Evolutionary conservation across 2,888 invertebrate species (phyloP), one percentile per base, ranked within the genome.

Genomic region (Emesis russula): DNA sequence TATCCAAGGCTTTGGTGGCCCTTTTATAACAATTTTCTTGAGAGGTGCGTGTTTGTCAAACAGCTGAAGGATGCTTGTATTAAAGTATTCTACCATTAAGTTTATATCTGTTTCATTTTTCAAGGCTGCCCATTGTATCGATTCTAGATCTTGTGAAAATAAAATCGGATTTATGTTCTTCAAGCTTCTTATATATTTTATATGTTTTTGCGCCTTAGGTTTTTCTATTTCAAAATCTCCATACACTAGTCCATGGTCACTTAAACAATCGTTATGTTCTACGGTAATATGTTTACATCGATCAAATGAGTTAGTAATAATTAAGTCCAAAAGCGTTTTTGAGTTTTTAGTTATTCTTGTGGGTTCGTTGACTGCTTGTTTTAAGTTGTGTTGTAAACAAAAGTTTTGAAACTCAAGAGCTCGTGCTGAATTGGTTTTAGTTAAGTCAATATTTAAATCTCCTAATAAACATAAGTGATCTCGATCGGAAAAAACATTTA

Each of bases 381-480:
- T 58, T 4, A 87, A 11, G 41, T 83, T 83, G 25, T 84, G 83
- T 18, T 88, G 83, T 31, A 68, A 11, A 6, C 76, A 79, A 63
- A 85, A 86, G 1, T 58, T 7, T 0, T 31, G 4, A 15, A 90
- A 68, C 25, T 90, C 77, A 7, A 33, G 70, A 3, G 83, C 58
- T 18, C 70, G n/a, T 9, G 11, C 6, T 0, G 58, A 38, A 2
- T 74, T 25, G 1, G 25, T 71, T 9, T 74, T 74, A 1, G 66
- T 9, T 33, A 91, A 31, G 31, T 91, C 83, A 13, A 91, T 81
- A 83, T 93, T 93, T 13, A 89, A 68, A 41, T 93, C 91, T 11
- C 83, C 83, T 4, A 90, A 13, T 2, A 92, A 11, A 82, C 73
- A 88, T n/a, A 15, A 0, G 74, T 74, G 78, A 31, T 86, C 77